These are phyloP conservation scores for Eptatretus atami DNA, from an alignment of 2,797 vertebrate species.

Conservation along the genomic window DNA sequence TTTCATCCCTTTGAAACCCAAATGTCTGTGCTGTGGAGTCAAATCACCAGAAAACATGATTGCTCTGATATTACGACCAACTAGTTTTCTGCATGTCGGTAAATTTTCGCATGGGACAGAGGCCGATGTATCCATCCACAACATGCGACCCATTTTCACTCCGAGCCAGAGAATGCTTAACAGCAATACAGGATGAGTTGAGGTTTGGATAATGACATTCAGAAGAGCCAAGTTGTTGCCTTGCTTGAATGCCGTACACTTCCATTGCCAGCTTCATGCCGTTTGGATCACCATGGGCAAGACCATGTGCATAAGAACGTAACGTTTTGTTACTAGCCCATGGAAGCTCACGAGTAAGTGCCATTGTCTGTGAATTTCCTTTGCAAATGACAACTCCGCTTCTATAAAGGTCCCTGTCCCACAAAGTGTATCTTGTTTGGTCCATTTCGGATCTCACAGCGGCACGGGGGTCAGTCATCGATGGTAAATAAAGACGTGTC, in stretches of 20 bases:
- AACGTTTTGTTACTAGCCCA: too few species aligned
- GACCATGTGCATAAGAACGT: neutral
- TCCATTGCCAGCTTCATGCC: constrained; percentile 3
- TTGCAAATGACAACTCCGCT: too few species aligned
- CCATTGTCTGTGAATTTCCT: too few species aligned
- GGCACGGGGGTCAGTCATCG: too few species aligned
- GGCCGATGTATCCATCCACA: neutral
- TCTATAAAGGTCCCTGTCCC: too few species aligned
- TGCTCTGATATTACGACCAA: neutral
- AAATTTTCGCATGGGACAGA: neutral
- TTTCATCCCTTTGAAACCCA: neutral
- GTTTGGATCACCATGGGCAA: neutral
- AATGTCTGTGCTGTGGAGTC: neutral
- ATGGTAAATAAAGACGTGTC: too few species aligned
- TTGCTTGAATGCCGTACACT: neutral
- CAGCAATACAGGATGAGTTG: neutral
- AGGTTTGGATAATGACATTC: neutral
- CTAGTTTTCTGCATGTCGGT: neutral
- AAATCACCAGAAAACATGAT: neutral
- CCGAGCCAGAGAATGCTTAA: neutral
- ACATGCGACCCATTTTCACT: neutral
- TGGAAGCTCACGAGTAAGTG: too few species aligned
- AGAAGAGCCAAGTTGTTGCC: neutral
- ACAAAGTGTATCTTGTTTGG: neutral
- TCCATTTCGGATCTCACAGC: too few species aligned